Evolutionary conservation across 2,797 vertebrate species (phyloP).

Genomic region (Leucoraja ocellata): DNA sequence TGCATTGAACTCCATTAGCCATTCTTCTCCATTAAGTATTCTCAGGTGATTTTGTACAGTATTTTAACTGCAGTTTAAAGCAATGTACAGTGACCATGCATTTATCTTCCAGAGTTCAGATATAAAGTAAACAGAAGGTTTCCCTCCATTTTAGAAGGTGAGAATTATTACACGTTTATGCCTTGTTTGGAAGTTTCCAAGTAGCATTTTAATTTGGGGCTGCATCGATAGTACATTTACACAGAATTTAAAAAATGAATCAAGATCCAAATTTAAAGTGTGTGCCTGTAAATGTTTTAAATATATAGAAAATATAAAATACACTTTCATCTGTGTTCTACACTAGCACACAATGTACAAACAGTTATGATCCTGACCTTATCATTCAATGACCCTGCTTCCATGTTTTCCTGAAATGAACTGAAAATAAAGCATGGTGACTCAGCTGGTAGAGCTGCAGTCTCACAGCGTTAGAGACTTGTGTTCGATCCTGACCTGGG

Average conservation of each 20-base stretch:
- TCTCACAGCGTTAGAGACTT: too few species aligned
- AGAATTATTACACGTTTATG: not conserved
- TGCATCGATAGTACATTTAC: too few species aligned
- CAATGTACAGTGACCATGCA: not conserved
- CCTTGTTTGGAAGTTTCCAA: slow-evolving; percentile 5
- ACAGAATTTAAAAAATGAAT: not conserved
- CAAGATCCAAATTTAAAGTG: not conserved
- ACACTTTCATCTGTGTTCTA: not conserved
- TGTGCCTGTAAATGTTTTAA: not conserved
- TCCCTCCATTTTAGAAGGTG: slow-evolving; percentile 58
- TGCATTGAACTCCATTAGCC: too few species aligned
- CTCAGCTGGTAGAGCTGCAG: too few species aligned
- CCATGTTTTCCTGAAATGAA: not conserved
- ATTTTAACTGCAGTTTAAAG: not conserved
- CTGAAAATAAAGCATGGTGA: not conserved
- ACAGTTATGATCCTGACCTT: not conserved
- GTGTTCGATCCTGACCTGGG: too few species aligned
- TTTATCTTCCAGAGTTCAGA: slow-evolving; percentile 54
- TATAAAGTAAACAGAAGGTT: slow-evolving; percentile 51
- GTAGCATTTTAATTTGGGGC: not conserved
- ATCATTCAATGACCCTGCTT: not conserved
- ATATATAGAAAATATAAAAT: too few species aligned
- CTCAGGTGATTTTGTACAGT: not conserved
- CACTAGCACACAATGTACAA: too few species aligned
- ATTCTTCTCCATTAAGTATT: too few species aligned